These are phyloP conservation scores for Aproaerema taeniolella DNA, from an alignment of 2,888 invertebrate species.

Conservation along the genomic window DNA sequence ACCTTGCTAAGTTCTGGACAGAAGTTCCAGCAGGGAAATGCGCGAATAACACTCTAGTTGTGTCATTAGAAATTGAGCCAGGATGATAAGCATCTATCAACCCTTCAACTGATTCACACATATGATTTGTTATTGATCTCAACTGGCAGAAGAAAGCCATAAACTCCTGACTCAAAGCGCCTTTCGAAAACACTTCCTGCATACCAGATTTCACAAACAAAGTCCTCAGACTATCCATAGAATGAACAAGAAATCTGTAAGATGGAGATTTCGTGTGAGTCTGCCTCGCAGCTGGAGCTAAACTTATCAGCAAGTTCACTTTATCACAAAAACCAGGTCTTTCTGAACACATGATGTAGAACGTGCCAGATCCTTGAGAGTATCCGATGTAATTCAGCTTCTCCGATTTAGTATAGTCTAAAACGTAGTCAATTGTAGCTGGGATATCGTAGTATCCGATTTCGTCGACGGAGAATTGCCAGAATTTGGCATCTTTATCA, in stretches of 20 bases:
- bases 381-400: constrained; percentile 80
- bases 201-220: constrained; percentile 29
- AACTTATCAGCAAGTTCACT: constrained; percentile 74
- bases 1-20: constrained; percentile 42
- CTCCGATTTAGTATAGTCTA: constrained; percentile 33
- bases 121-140: constrained; percentile 26
- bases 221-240: constrained; percentile 26
- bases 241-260: constrained; percentile 26
- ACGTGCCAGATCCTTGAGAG: constrained; percentile 83
- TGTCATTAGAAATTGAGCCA: constrained; percentile 42
- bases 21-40: constrained; percentile 54
- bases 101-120: constrained; percentile 31
- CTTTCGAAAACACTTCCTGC: constrained; percentile 43
- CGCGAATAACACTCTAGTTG: constrained; percentile 33
- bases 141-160: constrained; percentile 44
- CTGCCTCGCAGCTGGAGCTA: constrained; percentile 80
- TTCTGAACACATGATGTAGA: constrained; percentile 81
- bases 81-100: constrained; percentile 40
- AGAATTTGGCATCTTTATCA: constrained; percentile 48
- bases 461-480: constrained; percentile 85
- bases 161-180: constrained; percentile 38
- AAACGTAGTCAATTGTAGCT: constrained; percentile 61
- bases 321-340: constrained; percentile 81
- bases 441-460: constrained; percentile 87
- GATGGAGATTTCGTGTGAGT: constrained; percentile 48